A percentile compares a stretch with the other conserved stretches of the same genome.
Evolutionary conservation across 1,140 invertebrate genomes (phyloP).

Genomic region (Bombus cullumanus): DNA sequence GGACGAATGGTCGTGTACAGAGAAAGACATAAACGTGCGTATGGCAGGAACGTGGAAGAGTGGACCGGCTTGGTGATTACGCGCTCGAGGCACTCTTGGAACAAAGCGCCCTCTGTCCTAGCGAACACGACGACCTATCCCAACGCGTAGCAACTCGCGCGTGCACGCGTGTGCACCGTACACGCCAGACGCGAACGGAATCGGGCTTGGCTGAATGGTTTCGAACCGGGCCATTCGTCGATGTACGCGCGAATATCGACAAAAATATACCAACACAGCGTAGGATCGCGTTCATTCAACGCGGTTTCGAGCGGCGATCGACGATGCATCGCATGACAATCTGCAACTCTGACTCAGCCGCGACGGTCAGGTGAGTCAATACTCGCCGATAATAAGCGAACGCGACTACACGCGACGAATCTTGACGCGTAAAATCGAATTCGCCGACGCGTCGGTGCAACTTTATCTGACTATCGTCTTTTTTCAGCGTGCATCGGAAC

Average conservation of each 20-base stretch:
- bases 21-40: constrained; percentile 6
- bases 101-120: constrained; percentile 78
- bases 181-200: constrained; percentile 2
- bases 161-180: constrained; percentile 1
- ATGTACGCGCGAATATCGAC: neutral
- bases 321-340: constrained; percentile 37
- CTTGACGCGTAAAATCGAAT: constrained; percentile 34
- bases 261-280: neutral
- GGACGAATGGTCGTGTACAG: neutral
- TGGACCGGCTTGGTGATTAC: constrained; percentile 71
- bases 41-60: constrained; percentile 68
- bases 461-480: neutral
- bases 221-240: neutral
- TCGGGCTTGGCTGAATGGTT: constrained; percentile 16
- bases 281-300: neutral
- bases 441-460: neutral
- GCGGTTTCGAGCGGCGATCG: constrained; percentile 22
- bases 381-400: constrained; percentile 43
- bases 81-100: constrained; percentile 76
- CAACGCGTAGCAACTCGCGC: constrained; percentile 57
- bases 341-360: constrained; percentile 40
- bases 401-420: constrained; percentile 11
- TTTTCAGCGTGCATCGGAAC: neutral
- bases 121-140: constrained; percentile 74
- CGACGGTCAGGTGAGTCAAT: constrained; percentile 60